A percentile compares a stretch with the other conserved stretches of the same genome.
Evolutionary conservation across 2,888 invertebrate genomes (phyloP).

Genomic region (Drosophila neotestacea): DNA sequence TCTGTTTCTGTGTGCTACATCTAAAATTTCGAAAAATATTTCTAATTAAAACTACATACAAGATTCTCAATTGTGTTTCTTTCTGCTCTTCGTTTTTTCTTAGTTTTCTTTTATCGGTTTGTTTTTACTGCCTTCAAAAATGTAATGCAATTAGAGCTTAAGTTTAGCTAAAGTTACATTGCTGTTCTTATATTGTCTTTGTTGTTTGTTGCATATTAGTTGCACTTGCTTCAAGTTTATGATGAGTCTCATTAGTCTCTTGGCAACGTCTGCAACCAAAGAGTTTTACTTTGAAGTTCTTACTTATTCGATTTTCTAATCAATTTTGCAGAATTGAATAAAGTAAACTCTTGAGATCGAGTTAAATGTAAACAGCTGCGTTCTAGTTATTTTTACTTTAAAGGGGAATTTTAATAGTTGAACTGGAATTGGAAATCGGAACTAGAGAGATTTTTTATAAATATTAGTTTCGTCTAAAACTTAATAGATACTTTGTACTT

Average conservation of each 20-base stretch:
- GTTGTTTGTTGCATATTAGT: slow-evolving; percentile 53
- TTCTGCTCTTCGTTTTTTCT: neutral
- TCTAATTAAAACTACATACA: slow-evolving; percentile 73
- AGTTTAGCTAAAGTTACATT: slow-evolving; percentile 44
- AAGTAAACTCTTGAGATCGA: neutral
- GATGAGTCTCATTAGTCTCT: slow-evolving; percentile 60
- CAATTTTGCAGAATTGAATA: slow-evolving; percentile 5
- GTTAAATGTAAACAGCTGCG: slow-evolving; percentile 4
- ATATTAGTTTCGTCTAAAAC: no score
- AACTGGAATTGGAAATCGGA: neutral
- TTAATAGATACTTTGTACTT: no score
- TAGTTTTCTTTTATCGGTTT: neutral
- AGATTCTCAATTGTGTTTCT: slow-evolving; percentile 52
- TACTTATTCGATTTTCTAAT: slow-evolving; percentile 12
- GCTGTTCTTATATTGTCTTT: slow-evolving; percentile 1
- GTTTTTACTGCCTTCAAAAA: slow-evolving; percentile 37
- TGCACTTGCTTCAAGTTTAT: slow-evolving; percentile 53
- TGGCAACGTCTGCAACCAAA: slow-evolving; percentile 24
- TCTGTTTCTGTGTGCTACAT: slow-evolving; percentile 16
- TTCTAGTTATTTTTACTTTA: neutral
- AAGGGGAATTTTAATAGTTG: neutral
- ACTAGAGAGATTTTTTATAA: no score
- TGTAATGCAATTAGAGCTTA: slow-evolving; percentile 57
- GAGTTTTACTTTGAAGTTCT: slow-evolving; percentile 10
- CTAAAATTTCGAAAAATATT: slow-evolving; percentile 69